These are phyloP conservation scores for Caenorhabditis tropicalis DNA, from an alignment of 1,140 invertebrate genomes.

Conservation along the genomic window DNA sequence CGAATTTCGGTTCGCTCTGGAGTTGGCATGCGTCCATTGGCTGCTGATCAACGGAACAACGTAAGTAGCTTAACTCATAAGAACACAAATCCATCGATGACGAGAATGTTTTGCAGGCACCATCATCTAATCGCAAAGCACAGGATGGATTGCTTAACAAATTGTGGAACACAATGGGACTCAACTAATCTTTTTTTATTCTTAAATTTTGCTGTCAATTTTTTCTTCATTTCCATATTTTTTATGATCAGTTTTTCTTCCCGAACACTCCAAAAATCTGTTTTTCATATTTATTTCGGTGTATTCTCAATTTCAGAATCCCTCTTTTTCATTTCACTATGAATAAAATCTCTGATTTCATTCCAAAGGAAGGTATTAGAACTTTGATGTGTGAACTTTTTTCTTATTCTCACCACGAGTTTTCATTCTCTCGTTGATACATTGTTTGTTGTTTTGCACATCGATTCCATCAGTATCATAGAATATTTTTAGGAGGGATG, in stretches of 20 bases:
- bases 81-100: neutral
- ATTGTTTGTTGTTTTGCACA: neutral
- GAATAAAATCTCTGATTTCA: neutral
- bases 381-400: too few species aligned
- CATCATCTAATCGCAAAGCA: neutral
- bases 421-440: neutral
- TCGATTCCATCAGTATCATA: too few species aligned
- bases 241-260: neutral
- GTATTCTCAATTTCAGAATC: constrained; percentile 68
- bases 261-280: too few species aligned
- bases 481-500: too few species aligned
- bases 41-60: neutral
- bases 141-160: constrained; percentile 36
- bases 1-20: constrained; percentile 24
- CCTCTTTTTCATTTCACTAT: neutral
- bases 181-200: constrained; percentile 6
- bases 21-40: neutral
- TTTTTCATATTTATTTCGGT: constrained; percentile 48
- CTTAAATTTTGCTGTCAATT: neutral
- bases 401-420: neutral
- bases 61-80: neutral
- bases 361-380: too few species aligned
- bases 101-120: neutral
- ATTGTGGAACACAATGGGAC: neutral
- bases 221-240: neutral